Base-by-base conservation (phyloP, 2,113 vertebrate genomes). In the Tetrax tetrax region DNA sequence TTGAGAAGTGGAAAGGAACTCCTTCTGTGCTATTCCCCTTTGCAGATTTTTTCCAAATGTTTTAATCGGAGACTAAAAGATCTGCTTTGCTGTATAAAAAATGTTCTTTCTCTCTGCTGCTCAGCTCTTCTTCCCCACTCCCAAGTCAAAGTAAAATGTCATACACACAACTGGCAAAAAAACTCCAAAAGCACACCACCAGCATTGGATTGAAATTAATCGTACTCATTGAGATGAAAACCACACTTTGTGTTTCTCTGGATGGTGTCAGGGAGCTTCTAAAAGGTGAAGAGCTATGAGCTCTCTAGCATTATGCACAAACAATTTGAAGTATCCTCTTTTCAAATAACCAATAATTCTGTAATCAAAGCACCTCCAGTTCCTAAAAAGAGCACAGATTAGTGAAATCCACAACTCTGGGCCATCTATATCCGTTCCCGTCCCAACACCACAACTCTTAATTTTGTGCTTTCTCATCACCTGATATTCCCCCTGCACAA, bases 21-120 rank as follows among this genome's bases (percentile, higher is more conserved):
- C 45, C 87, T 95, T 41, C 81, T 75, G 27, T 84, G 69, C 57
- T 82, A 10, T 57, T 92, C 51, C 61, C 35, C 45, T 82, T 61
- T 84, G 48, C 45, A 89, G 43, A 60, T 29, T 94, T 89, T 92
- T 95, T 87, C 83, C 89, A 87, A 87, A 76, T 91, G 72, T 74
- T 95, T 89, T 70, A 78, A 78, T 72, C 1, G 0, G 28, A 10
- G 21, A 56, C 69, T 78, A 51, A 50, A 90, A 66, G 37, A 27
- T 57, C 57, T 69, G 68, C 33, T 91, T 78, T 93, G 41, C 76
- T 81, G 27, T 51, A 29, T 59, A n/a, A 84, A 83, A 90, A 61
- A 60, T 20, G 18, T 81, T 66, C 31, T 72, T 85, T 51, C 76
- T 86, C 25, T 47, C 51, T 79, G 75, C 48, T 94, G 57, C 35